phyloP scores from a whole-genome alignment of 2,888 invertebrate genomes.

The Stegana nigrithorax region DNA sequence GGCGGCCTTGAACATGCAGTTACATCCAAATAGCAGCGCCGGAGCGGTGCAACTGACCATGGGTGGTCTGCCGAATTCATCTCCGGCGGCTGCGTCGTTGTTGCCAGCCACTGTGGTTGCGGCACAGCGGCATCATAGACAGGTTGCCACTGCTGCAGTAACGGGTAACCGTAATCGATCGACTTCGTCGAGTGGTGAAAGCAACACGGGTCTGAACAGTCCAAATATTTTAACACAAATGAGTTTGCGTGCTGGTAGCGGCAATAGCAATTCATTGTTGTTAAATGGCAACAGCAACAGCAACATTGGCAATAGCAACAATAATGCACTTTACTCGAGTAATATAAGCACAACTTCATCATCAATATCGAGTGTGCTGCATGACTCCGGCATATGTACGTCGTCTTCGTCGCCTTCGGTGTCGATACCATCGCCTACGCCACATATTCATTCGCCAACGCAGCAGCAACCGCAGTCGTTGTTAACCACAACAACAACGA shows the following conservation, averaged over 20 bases:
- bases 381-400: constrained; percentile 67
- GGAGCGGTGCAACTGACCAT: constrained; percentile 54
- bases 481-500: constrained; percentile 10
- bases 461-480: constrained; percentile 37
- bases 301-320: constrained; percentile 22
- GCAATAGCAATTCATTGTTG: background rate
- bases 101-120: constrained; percentile 25
- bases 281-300: constrained; percentile 16
- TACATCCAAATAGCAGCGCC: too few species aligned
- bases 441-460: constrained; percentile 64
- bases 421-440: constrained; percentile 65
- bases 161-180: constrained; percentile 62
- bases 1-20: constrained; percentile 38
- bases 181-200: constrained; percentile 68
- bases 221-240: constrained; percentile 57
- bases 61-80: constrained; percentile 33
- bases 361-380: constrained; percentile 59
- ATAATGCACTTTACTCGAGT: constrained; percentile 40
- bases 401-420: constrained; percentile 67
- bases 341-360: constrained; percentile 60
- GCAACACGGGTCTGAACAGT: constrained; percentile 64
- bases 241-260: constrained; percentile 44
- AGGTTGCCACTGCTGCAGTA: constrained; percentile 40
- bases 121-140: constrained; percentile 16
- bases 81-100: background rate